Percentiles rank a stretch among this genome's conserved stretches.
phyloP scores from a whole-genome alignment of 2,888 invertebrate species.

The Emmelina monodactyla region DNA sequence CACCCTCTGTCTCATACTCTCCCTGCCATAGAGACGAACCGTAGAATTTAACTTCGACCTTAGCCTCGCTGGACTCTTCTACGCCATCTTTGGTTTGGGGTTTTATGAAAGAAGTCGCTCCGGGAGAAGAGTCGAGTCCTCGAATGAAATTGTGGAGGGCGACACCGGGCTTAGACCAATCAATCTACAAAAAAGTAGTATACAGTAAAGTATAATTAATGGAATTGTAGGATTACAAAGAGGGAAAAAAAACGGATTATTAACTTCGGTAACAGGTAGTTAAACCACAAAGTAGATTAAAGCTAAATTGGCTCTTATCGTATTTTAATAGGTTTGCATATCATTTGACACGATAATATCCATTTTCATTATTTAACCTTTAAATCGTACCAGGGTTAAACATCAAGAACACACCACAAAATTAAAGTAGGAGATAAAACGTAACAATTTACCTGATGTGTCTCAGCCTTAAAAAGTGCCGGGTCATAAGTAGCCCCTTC shows the following conservation, averaged over 20 bases:
- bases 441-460: constrained; percentile 69
- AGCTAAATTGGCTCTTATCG: too few species aligned
- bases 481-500: constrained; percentile 94
- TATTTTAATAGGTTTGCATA: too few species aligned
- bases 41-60: constrained; percentile 68
- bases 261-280: too few species aligned
- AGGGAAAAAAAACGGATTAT: too few species aligned
- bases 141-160: constrained; percentile 93
- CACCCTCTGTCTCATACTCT: constrained; percentile 61
- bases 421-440: too few species aligned
- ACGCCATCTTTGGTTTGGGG: constrained; percentile 43
- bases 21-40: constrained; percentile 79
- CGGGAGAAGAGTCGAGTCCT: constrained; percentile 93
- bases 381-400: too few species aligned
- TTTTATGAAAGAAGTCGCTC: constrained; percentile 75
- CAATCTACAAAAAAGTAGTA: constrained; percentile 70
- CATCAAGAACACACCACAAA: too few species aligned
- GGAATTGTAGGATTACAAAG: too few species aligned
- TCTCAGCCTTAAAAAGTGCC: constrained; percentile 84
- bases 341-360: too few species aligned
- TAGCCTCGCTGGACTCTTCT: constrained; percentile 29
- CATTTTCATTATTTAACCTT: too few species aligned
- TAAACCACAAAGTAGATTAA: too few species aligned
- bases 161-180: constrained; percentile 73
- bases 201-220: too few species aligned